A percentile compares a stretch with the other conserved stretches of the same genome.
Conservation (phyloP, 2,888 invertebrate genomes). For the Mermis nigrescens region DNA sequence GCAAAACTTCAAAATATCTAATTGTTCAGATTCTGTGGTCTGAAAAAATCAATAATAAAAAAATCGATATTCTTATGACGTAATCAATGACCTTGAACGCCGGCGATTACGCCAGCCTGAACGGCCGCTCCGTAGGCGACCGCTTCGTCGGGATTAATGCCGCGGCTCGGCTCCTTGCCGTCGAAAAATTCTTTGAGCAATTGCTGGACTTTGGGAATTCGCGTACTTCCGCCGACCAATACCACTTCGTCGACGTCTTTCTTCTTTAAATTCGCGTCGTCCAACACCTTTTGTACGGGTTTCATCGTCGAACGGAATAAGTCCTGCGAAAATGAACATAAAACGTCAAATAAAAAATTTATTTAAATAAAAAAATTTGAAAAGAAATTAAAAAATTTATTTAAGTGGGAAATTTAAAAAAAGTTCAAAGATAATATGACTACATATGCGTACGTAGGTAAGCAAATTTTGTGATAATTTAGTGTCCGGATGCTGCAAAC, state of each 20-base stretch:
- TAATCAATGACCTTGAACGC: constrained; percentile 52
- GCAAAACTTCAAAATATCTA: not conserved
- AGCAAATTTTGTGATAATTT: no score
- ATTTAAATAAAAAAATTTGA: no score
- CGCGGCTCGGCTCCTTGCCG: constrained; percentile 90
- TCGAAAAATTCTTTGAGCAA: constrained; percentile 53
- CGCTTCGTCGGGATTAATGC: constrained; percentile 96
- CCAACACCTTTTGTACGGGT: constrained; percentile 81
- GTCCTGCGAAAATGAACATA: constrained; percentile 29
- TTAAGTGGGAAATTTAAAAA: no score
- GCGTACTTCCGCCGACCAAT: constrained; percentile 90
- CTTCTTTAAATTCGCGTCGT: constrained; percentile 97
- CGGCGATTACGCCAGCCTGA: constrained; percentile 88
- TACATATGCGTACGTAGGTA: no score
- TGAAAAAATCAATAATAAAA: not conserved
- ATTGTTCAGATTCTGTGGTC: not conserved
- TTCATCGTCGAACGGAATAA: constrained; percentile 65
- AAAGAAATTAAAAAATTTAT: no score
- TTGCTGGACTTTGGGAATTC: constrained; percentile 82
- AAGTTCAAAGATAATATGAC: no score
- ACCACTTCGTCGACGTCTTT: constrained; percentile 96
- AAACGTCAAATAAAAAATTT: not conserved
- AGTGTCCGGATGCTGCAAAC: no score
- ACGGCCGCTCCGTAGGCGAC: constrained; percentile 96
- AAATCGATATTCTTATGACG: not conserved